Conservation (phyloP, 1,140 invertebrate species). For the Brachionus angularis region DNA sequence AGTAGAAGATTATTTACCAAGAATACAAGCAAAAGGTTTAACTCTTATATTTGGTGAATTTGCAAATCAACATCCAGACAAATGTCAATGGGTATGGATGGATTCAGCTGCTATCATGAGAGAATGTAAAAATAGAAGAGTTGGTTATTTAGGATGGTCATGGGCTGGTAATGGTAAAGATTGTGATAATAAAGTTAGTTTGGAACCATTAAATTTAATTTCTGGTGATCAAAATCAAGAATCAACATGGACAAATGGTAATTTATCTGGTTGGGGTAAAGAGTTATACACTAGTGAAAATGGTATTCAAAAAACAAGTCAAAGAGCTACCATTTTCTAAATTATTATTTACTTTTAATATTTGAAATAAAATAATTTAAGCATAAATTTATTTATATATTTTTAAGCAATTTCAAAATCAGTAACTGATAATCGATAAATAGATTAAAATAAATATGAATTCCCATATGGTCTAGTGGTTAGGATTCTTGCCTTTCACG, state of each 20-base stretch:
- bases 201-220: slow-evolving; percentile 1
- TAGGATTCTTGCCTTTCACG: too few relatives aligned
- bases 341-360: not conserved
- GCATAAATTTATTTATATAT: too few relatives aligned
- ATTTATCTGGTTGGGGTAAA: slow-evolving; percentile 26
- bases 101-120: slow-evolving; percentile 8
- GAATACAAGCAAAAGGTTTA: not conserved
- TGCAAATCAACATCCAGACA: slow-evolving; percentile 1
- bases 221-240: slow-evolving; percentile 24
- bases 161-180: slow-evolving; percentile 29
- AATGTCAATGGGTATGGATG: not conserved
- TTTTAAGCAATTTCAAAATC: too few relatives aligned
- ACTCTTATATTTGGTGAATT: slow-evolving; percentile 9
- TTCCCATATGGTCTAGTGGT: too few relatives aligned
- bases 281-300: not conserved
- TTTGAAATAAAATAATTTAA: too few relatives aligned
- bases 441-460: too few relatives aligned
- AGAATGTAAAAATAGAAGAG: not conserved
- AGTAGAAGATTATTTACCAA: not conserved
- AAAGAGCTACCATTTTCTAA: slow-evolving; percentile 2
- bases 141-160: slow-evolving; percentile 22
- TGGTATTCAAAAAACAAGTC: slow-evolving; percentile 13
- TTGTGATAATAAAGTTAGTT: not conserved
- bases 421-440: too few relatives aligned
- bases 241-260: slow-evolving; percentile 9